Evolutionary conservation across 2,888 invertebrate genomes (phyloP), one percentile per base, ranked within the genome.

Genomic region (Heliconius cydno): DNA sequence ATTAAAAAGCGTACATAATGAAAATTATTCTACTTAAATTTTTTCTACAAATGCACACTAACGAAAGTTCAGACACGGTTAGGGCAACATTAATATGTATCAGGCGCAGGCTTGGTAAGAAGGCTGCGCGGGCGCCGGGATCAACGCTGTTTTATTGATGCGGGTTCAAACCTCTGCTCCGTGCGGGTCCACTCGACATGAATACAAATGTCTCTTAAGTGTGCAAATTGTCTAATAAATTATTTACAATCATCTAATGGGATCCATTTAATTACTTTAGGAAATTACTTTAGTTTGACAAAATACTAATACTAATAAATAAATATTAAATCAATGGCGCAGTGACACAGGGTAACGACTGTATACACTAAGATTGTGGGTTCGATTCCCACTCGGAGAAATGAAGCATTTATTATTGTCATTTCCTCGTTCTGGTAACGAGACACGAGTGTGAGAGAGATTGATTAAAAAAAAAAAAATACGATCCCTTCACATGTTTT

Each of bases 101-200:
- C 89, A 87, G 86, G 91, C 86, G 86, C 90, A 86, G 80, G 80
- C 80, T 86, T 86, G 85, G 86, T 86, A 84, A 87, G 89, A 90
- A 92, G 92, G 92, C 86, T 92, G 92, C 92, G 92, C 93, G 88
- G 88, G 90, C 91, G 91, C 89, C 85, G 84, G 87, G 87, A 89
- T 88, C 88, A 86, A 83, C 87, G 86, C 89, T 89, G 89, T 90
- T 90, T 89, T 87, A 87, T 86, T 86, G 88, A 91, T 92, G 88
- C 91, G 92, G 93, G 94, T 86, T 85, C 88, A 87, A 91, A 90
- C 91, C 88, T 86, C 87, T 86, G 86, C 84, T 87, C 85, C 85
- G 88, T 92, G 88, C 89, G 91, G 90, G 91, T 84, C 80, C 78
- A 81, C 79, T 82, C 80, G 87, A 75, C 85, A 79, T 85, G 94